Evolutionary conservation across 2,113 vertebrate species (phyloP), one percentile per base, ranked within the genome.

Genomic region (Anguilla rostrata): DNA sequence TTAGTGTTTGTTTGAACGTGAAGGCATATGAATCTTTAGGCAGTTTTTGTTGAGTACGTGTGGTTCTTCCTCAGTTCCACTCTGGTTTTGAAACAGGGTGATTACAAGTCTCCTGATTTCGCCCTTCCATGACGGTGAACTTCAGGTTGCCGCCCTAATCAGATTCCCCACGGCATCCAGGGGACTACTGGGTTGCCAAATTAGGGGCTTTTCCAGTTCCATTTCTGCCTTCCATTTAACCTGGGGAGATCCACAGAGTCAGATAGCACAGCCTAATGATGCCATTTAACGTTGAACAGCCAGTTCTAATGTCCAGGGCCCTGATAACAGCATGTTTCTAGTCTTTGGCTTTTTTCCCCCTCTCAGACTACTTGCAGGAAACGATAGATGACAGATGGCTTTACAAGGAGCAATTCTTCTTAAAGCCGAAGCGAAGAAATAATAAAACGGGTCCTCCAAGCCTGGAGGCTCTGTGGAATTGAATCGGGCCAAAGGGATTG

Each of bases 11-110:
- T 22, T 26, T 14, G 81, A 82, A 39, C 39, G 8, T 66, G 20
- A 29, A 29, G n/a, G 26, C 15, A 6, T 56, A 5, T n/a, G 26
- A 75, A 22, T 29, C 3, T 5, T 49, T 53, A 53, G 22, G 14
- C 22, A 15, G 81, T 29, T 82, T 53, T 82, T 82, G 81, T 41
- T 0, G 78, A 15, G 15, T 80, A 34, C n/a, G 12, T 75, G 5
- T 34, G 71, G n/a, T 34, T 75, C 29, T 75, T 34, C 3, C 29
- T 75, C 26, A 29, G 80, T n/a, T 18, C 0, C 18, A 22, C 15
- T 81, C 40, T 41, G 20, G 80, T 43, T 81, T 81, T 81, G 41
- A 75, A n/a, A 5, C 71, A 75, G 71, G n/a, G n/a, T 75, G 71
- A 71, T 20, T 20, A n/a, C 14, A 66, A 5, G 6, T n/a, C 71